phyloP scores from a whole-genome alignment of 2,113 vertebrate genomes.

The Hucho hucho region DNA sequence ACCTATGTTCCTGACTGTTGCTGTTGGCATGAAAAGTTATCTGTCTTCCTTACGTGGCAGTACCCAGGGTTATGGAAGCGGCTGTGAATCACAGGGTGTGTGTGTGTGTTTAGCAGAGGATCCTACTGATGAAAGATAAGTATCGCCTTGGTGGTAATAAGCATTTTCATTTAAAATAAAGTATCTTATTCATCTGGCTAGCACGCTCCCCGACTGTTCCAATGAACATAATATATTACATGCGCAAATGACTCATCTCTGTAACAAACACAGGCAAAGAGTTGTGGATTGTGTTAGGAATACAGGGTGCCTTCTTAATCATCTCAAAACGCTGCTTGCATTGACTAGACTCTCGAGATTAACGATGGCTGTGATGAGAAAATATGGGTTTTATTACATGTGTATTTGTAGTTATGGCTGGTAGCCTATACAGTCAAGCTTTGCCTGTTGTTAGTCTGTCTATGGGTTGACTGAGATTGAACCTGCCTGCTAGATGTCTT shows the following conservation, averaged over 20 bases:
- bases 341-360: not conserved
- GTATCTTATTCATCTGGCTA: conserved; percentile 62
- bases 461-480: too few relatives aligned
- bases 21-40: not conserved
- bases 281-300: not conserved
- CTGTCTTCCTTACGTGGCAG: not conserved
- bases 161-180: conserved; percentile 69
- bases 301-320: not conserved
- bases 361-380: not conserved
- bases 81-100: not conserved
- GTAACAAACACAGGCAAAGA: conserved; percentile 1
- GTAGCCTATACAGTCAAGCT: too few relatives aligned
- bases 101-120: conserved; percentile 35
- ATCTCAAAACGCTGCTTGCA: not conserved
- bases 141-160: conserved; percentile 55
- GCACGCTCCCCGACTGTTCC: conserved; percentile 32
- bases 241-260: conserved; percentile 36
- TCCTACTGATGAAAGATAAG: conserved; percentile 59
- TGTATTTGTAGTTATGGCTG: not conserved
- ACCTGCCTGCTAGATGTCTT: too few relatives aligned
- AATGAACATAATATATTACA: conserved; percentile 38
- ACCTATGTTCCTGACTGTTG: not conserved
- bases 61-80: not conserved
- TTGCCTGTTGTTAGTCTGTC: too few relatives aligned
- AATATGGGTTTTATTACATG: not conserved